Evolutionary conservation across 2,113 vertebrate genomes (phyloP), one percentile per base, ranked within the genome.

Genomic region (Eptesicus fuscus): DNA sequence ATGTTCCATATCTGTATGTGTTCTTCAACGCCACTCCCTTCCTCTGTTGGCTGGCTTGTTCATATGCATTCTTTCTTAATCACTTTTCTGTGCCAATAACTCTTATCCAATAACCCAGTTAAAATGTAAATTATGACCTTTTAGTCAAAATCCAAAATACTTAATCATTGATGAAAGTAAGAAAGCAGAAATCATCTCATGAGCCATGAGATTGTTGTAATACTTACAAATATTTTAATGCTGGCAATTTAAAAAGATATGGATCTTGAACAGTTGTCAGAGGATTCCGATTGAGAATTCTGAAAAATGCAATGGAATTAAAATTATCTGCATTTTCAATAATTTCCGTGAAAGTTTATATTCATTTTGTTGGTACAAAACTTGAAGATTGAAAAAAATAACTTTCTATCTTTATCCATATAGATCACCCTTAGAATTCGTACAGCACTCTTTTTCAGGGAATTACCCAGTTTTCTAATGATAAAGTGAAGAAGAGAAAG

Each of bases 161-260:
- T 74, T 37, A 83, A 18, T 13, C 53, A 86, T n/a, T 88, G 25
- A 61, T 28, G 9, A 47, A 92, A 84, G 28, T 42, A 76, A 77
- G 40, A 65, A 93, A 88, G 25, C 32, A 84, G 76, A 92, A 90
- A 51, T 74, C 18, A 22, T 47, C 53, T 56, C 44, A 83, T 63
- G 49, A 74, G 2, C 67, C 65, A 65, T 9, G 25, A 37, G 17
- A 49, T 44, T 40, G 35, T 25, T 67, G 25, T 0, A 37, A 17
- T 93, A 98, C 98, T 98, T 91, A 98, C 97, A 98, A 73, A 65
- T 91, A 94, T 5, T 80, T 96, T 92, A 98, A 22, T 4, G 98
- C 94, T 35, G 98, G 97, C 91, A 98, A 93, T 53, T 92, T 16
- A 44, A 97, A 98, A 90, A 98, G 93, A 0, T 93, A 91, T 0